A percentile compares a stretch with the other conserved stretches of the same genome.
These are phyloP conservation scores for Istiophorus platypterus DNA, from an alignment of 2,113 vertebrate species.

Conservation along the genomic window DNA sequence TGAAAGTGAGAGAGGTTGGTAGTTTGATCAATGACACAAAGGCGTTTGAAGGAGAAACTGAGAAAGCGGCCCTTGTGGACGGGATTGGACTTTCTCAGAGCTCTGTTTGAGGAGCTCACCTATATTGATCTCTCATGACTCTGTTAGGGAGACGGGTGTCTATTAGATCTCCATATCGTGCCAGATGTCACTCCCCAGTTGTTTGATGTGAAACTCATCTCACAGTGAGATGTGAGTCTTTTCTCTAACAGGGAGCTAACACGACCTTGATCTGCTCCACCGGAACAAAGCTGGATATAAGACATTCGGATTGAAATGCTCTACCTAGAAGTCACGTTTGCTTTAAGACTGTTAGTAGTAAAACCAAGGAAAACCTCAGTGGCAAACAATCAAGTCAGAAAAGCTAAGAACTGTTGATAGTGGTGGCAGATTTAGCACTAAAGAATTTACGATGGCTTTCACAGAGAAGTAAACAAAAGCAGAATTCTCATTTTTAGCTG, in stretches of 20 bases:
- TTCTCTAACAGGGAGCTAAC: conserved; percentile 6
- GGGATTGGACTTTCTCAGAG: conserved; percentile 59
- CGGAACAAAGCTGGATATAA: not conserved
- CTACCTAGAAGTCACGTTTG: not conserved
- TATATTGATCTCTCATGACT: conserved; percentile 71
- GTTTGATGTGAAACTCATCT: conserved; percentile 62
- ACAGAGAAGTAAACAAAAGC: no score
- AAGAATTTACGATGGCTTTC: no score
- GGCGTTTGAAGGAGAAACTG: conserved; percentile 65
- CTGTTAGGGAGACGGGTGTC: conserved; percentile 50
- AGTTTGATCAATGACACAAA: conserved; percentile 53
- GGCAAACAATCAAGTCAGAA: not conserved
- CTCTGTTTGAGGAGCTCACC: conserved; percentile 22
- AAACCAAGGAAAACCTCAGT: not conserved
- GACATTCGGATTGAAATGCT: not conserved
- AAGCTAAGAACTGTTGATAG: not conserved
- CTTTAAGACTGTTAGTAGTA: not conserved
- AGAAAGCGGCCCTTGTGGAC: conserved; percentile 24
- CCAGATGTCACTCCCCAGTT: conserved; percentile 61
- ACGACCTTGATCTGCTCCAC: conserved; percentile 47
- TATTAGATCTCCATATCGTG: conserved; percentile 51
- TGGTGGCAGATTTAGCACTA: no score
- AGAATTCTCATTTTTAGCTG: no score
- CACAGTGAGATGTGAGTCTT: conserved; percentile 45
- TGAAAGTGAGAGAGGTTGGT: conserved; percentile 44